Evolutionary conservation across 2,888 invertebrate species (phyloP), one percentile per base, ranked within the genome.

Genomic region (Lithosia quadra): DNA sequence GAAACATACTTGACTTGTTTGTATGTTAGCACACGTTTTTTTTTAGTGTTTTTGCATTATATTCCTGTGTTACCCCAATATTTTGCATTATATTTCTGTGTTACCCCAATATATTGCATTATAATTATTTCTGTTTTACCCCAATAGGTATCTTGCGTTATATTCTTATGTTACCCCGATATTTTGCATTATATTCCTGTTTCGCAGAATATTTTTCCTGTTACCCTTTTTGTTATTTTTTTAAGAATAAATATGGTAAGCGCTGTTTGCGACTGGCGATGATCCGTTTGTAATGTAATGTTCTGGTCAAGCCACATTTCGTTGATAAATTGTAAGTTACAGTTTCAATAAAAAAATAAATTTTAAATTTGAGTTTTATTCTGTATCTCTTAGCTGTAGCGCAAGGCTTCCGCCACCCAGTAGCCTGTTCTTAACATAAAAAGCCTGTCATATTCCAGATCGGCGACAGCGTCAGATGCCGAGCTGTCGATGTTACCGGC

Each of bases 301-400:
- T 78, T 74, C 60, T 62, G 68, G 78, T 79, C 69, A 53, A 62
- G 61, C 77, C 80, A 77, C 78, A 78, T 77, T 78, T 71, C 69
- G 60, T 66, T 63, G 18, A 22, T 56, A 67, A 67, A 67, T 67
- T 67, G 67, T 67, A 56, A 67, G 56, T 56, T 13, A 24, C 21
- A 53, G 58, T 59, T 66, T 33, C 15, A 33, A 67, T 24, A 36
- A 67, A 67, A 55, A 56, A 55, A n/a, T n/a, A 28, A 59, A 49
- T 21, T 53, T 39, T 9, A 61, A 21, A 55, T 34, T 43, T 15
- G 13, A 3, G 18, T 21, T 5, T 63, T 33, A 49, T 28, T 15
- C 55, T 10, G 10, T 0, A 1, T 21, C 4, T 13, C 8, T n/a
- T 15, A 13, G 39, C 28, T 2, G 28, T 28, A 28, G 28, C 28